These are phyloP conservation scores for Conger conger DNA, from an alignment of 2,113 vertebrate genomes.

Conservation along the genomic window DNA sequence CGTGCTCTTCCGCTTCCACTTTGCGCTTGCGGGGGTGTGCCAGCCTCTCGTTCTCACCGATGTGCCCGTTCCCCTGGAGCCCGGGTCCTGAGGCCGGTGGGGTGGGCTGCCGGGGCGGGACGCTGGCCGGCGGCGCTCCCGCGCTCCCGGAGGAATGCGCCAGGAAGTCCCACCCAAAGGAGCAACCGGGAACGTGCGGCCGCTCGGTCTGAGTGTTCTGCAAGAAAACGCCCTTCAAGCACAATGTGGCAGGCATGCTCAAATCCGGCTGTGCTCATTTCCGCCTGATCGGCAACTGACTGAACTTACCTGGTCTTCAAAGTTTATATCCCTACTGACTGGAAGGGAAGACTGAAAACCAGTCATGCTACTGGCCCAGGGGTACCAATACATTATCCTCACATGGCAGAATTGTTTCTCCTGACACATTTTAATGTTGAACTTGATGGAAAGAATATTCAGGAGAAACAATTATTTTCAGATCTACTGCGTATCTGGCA, in stretches of 20 bases:
- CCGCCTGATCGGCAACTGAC: too few species aligned
- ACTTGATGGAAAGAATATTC: too few species aligned
- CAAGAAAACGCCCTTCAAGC: not conserved
- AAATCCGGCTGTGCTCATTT: too few species aligned
- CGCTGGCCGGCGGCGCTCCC: not conserved
- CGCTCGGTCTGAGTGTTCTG: not conserved
- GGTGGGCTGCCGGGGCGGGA: not conserved
- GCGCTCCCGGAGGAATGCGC: not conserved
- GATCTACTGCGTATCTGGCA: too few species aligned
- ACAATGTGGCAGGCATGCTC: not conserved
- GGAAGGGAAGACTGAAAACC: too few species aligned
- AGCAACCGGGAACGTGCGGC: not conserved
- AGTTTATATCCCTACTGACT: too few species aligned
- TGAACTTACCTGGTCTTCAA: too few species aligned
- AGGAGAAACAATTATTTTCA: too few species aligned
- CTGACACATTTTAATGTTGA: too few species aligned
- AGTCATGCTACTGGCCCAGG: too few species aligned
- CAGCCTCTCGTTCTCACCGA: constrained; percentile 56
- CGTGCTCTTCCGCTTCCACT: constrained; percentile 28
- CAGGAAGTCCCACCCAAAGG: not conserved
- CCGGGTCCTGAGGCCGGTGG: not conserved
- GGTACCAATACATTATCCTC: too few species aligned
- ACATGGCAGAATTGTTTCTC: too few species aligned
- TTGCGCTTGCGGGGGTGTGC: constrained; percentile 50
- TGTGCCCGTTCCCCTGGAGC: constrained; percentile 45